phyloP scores from a whole-genome alignment of 1,140 invertebrate genomes.

The Zaprionus ghesquierei region DNA sequence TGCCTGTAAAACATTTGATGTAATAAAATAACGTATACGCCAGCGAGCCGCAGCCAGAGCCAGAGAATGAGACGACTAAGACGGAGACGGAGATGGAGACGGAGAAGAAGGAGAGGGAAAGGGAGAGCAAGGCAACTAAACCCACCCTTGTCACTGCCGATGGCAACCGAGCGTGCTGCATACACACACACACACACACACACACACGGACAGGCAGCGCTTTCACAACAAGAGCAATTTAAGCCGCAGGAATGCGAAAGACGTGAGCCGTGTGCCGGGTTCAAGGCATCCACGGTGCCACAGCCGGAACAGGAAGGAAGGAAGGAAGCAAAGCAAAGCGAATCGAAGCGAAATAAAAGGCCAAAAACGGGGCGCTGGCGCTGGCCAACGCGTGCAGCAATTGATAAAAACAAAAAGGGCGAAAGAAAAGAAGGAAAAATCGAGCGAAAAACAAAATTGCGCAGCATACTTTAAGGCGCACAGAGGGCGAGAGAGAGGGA shows the following conservation, averaged over 20 bases:
- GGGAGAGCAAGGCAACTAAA: neutral
- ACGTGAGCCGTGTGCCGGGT: constrained; percentile 14
- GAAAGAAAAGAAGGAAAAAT: constrained; percentile 42
- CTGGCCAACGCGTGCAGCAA: neutral
- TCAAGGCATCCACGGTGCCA: constrained; percentile 15
- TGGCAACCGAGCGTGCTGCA: constrained; percentile 33
- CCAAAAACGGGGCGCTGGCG: constrained; percentile 10
- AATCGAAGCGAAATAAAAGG: constrained; percentile 55
- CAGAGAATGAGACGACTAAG: constrained; percentile 34
- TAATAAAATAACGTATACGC: constrained; percentile 81
- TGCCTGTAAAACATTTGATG: constrained; percentile 77
- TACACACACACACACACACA: constrained; percentile 23
- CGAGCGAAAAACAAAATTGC: constrained; percentile 36
- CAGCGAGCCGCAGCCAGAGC: constrained; percentile 39
- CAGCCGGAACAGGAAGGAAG: constrained; percentile 49
- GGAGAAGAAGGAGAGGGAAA: constrained; percentile 7
- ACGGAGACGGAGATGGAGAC: constrained; percentile 15
- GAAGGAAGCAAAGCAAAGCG: constrained; percentile 47
- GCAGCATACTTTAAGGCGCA: constrained; percentile 31
- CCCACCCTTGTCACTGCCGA: constrained; percentile 46
- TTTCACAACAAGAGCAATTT: constrained; percentile 74
- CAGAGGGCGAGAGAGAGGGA: neutral
- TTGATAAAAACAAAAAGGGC: constrained; percentile 61
- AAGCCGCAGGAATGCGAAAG: constrained; percentile 74
- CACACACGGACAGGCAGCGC: constrained; percentile 21